Conservation (phyloP, 2,888 invertebrate species). For the Meta bourneti region DNA sequence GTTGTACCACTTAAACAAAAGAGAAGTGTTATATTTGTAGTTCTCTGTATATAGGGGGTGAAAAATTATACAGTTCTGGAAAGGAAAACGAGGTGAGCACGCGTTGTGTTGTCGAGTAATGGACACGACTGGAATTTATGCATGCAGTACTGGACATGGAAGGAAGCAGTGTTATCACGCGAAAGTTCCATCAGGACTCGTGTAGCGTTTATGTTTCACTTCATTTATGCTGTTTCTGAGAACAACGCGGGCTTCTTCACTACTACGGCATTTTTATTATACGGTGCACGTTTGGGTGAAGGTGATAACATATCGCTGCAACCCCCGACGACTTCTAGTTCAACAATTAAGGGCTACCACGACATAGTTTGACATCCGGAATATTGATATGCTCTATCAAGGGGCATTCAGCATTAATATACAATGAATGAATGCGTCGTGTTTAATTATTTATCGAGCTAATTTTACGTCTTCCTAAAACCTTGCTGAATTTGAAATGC, state of each 20-base stretch:
- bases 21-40: background rate
- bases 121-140: constrained; percentile 61
- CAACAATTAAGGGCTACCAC: constrained; percentile 49
- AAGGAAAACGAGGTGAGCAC: background rate
- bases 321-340: constrained; percentile 41
- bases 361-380: constrained; percentile 56
- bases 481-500: no score
- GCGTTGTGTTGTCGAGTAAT: background rate
- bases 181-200: constrained; percentile 64
- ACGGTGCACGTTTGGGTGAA: constrained; percentile 60
- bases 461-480: no score
- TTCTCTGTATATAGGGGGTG: background rate
- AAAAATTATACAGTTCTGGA: background rate
- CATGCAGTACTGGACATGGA: constrained; percentile 30
- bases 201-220: constrained; percentile 75
- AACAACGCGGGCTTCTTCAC: constrained; percentile 40
- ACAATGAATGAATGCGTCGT: background rate
- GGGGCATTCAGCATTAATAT: constrained; percentile 18
- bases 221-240: constrained; percentile 61
- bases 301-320: constrained; percentile 73
- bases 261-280: constrained; percentile 48
- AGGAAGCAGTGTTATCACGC: constrained; percentile 62
- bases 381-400: constrained; percentile 47
- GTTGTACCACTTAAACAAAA: background rate
- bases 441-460: constrained; percentile 39